Evolutionary conservation across 2,888 invertebrate species (phyloP).

Genomic region (Agrotis clavis): DNA sequence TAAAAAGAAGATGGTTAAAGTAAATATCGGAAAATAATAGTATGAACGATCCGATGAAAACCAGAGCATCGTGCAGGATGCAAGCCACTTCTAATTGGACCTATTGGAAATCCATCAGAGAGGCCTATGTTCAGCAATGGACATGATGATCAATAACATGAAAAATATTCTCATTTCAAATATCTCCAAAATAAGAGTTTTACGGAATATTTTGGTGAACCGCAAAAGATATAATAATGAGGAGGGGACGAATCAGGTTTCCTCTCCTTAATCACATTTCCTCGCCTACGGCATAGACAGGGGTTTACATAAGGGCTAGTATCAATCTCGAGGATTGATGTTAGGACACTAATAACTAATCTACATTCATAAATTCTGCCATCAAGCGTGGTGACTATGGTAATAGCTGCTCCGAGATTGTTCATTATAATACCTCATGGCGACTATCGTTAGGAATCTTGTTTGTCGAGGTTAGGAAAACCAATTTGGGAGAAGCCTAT

Average conservation of each 20-base stretch:
- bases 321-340: conserved; percentile 13
- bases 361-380: conserved; percentile 57
- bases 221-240: background rate
- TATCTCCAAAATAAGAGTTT: no score
- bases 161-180: no score
- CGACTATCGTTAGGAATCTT: background rate
- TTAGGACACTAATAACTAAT: conserved; percentile 46
- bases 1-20: no score
- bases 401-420: conserved; percentile 29
- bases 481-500: background rate
- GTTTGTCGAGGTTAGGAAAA: background rate
- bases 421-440: conserved; percentile 21
- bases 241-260: background rate
- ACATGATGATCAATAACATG: no score
- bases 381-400: conserved; percentile 17
- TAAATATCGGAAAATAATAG: no score
- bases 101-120: no score
- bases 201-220: no score
- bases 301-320: background rate
- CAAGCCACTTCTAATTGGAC: no score
- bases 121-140: no score
- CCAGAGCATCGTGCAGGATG: no score
- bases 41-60: no score
- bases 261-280: conserved; percentile 20
- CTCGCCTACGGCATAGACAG: background rate